phyloP scores from a whole-genome alignment of 2,797 vertebrate species.

The Erethizon dorsatum region DNA sequence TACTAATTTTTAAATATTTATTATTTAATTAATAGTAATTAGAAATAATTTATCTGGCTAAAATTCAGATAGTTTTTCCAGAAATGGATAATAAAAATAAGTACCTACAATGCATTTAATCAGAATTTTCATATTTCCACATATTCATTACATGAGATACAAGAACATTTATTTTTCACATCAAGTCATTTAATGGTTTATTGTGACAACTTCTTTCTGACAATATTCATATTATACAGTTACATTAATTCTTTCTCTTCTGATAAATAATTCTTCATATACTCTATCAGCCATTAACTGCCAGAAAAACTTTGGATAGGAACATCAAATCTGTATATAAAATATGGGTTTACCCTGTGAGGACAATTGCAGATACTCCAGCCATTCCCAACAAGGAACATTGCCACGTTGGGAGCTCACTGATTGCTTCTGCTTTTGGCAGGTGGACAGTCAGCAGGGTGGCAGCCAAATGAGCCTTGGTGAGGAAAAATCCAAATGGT shows the following conservation, averaged over 20 bases:
- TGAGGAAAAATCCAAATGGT: not conserved
- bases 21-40: slow-evolving; percentile 14
- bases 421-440: not conserved
- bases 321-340: not conserved
- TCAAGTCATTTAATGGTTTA: not conserved
- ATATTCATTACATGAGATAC: not conserved
- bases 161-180: slow-evolving; percentile 17
- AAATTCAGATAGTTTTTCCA: not conserved
- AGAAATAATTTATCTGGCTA: not conserved
- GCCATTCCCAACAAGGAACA: not conserved
- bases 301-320: not conserved
- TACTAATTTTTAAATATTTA: not conserved
- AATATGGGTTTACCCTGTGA: not conserved
- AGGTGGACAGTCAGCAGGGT: not conserved
- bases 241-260: not conserved
- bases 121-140: slow-evolving; percentile 29
- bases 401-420: not conserved
- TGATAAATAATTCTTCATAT: not conserved
- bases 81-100: slow-evolving; percentile 30
- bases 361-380: not conserved
- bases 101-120: not conserved
- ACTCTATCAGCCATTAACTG: not conserved
- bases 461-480: not conserved
- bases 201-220: slow-evolving; percentile 41
- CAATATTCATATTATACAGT: not conserved